These are phyloP conservation scores for Menidia beryllina DNA, from an alignment of 2,113 vertebrate species.

Conservation along the genomic window DNA sequence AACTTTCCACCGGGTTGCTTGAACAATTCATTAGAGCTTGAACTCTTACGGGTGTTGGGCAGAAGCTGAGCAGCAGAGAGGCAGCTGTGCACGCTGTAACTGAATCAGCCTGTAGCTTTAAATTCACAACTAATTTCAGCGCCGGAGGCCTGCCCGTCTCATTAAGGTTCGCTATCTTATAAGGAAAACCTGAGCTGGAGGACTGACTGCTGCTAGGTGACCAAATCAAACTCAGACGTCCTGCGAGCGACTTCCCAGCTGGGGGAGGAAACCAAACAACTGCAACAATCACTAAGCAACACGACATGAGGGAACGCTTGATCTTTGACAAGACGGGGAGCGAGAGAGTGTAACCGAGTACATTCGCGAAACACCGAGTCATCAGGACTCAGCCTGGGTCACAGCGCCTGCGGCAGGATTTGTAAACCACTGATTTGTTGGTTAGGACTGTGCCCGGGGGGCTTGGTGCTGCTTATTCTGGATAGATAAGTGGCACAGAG, in stretches of 20 bases:
- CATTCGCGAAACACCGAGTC: conserved; percentile 18
- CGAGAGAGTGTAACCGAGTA: conserved; percentile 5
- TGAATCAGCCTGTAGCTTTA: background rate
- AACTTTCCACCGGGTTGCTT: background rate
- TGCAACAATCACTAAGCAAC: background rate
- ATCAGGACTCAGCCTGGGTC: conserved; percentile 18
- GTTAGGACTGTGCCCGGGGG: conserved; percentile 5
- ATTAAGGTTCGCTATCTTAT: conserved; percentile 20
- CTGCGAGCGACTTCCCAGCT: background rate
- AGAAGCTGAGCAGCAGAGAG: background rate
- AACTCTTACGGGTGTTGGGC: background rate
- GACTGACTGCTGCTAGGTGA: conserved; percentile 40
- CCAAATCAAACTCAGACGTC: conserved; percentile 4
- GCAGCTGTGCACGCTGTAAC: background rate
- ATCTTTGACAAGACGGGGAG: background rate
- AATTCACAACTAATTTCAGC: conserved; percentile 4
- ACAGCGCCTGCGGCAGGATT: conserved; percentile 14
- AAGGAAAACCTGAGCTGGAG: conserved; percentile 6
- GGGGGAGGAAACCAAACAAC: conserved; percentile 4
- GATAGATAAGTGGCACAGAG: conserved; percentile 21
- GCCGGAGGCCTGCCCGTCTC: background rate
- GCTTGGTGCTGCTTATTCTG: conserved; percentile 1
- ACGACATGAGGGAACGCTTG: background rate
- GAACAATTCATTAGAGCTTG: background rate
- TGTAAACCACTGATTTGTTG: conserved; percentile 35